Base-by-base conservation (phyloP, 2,113 vertebrate genomes). In the Amblyopsis rosae region DNA sequence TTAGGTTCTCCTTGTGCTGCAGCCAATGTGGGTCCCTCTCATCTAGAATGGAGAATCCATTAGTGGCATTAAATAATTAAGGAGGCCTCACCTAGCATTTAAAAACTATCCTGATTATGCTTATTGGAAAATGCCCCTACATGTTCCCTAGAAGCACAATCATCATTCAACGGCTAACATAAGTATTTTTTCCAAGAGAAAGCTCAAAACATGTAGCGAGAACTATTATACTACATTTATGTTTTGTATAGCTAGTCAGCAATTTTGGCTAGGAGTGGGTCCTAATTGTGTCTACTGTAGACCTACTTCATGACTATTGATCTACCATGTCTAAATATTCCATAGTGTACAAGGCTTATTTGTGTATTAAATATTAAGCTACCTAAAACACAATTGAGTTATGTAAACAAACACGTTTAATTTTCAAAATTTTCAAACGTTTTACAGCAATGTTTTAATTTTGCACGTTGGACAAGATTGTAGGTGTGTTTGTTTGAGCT, bases 21-120 rank as follows among this genome's bases (percentile, higher is more conserved):
- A 12, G 62, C 69, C 60, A 70, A 73, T 81, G 63, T 82, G 77
- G 67, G 61, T 76, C 72, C 77, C 80, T 86, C 72, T 73, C 66
- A 75, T 62, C 64, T 76, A 56, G 65, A 72, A 71, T 60, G 69
- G 59, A 59, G 64, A 85, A 82, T 87, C 87, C 76, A 86, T 90
- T 90, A 82, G 72, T 85, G 57, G 13, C 41, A 12, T 75, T 89
- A 75, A 89, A 91, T 90, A 88, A 89, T 90, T 86, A 84, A 91
- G 70, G 33, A 81, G 77, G 72, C 64, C 70, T 80, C 74, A 73
- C 79, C 82, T 55, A 2, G 70, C 10, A 68, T 55, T 79, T 63
- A 70, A 78, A 77, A 73, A 45, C 47, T 35, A 57, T 80, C 76
- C 79, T 86, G 62, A 84, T 80, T 87, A 83, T 74, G 69, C 64